These are phyloP conservation scores for Atherinomorus stipes DNA, from an alignment of 2,113 vertebrate species.

Conservation along the genomic window DNA sequence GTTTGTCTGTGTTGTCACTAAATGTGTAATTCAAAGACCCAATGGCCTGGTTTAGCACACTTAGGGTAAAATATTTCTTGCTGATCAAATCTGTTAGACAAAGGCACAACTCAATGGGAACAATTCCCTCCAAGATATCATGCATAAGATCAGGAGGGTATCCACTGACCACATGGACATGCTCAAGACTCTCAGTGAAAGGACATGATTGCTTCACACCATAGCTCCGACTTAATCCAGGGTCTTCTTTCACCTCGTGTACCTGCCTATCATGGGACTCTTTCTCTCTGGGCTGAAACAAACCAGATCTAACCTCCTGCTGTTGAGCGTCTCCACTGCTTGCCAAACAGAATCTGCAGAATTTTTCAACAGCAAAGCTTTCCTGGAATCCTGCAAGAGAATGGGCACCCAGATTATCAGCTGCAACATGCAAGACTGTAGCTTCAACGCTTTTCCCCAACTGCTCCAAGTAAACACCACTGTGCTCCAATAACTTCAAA, in stretches of 20 bases:
- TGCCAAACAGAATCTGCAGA: background rate
- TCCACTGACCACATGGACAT: background rate
- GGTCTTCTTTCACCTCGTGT: background rate
- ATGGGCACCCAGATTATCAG: conserved; percentile 1
- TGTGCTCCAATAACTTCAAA: background rate
- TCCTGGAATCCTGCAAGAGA: background rate
- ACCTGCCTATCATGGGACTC: background rate
- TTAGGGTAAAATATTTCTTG: conserved; percentile 2
- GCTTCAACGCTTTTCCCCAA: background rate
- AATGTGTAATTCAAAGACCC: conserved; percentile 13
- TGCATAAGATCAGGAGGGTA: conserved; percentile 20
- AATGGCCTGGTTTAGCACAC: conserved; percentile 13
- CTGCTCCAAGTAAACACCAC: background rate
- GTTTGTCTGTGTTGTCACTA: conserved; percentile 9
- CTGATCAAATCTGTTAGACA: background rate
- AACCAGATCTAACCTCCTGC: background rate
- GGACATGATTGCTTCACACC: background rate
- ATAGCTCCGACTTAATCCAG: background rate
- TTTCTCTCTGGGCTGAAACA: background rate
- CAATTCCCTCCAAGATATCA: conserved; percentile 12
- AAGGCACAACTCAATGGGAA: conserved; percentile 5
- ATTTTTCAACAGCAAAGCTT: background rate
- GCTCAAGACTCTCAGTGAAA: background rate
- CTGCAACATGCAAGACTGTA: conserved; percentile 1
- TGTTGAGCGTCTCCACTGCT: background rate